Percentiles rank a stretch among this genome's conserved stretches.
Conservation (phyloP, 2,888 invertebrate species). For the Scotopteryx bipunctaria region DNA sequence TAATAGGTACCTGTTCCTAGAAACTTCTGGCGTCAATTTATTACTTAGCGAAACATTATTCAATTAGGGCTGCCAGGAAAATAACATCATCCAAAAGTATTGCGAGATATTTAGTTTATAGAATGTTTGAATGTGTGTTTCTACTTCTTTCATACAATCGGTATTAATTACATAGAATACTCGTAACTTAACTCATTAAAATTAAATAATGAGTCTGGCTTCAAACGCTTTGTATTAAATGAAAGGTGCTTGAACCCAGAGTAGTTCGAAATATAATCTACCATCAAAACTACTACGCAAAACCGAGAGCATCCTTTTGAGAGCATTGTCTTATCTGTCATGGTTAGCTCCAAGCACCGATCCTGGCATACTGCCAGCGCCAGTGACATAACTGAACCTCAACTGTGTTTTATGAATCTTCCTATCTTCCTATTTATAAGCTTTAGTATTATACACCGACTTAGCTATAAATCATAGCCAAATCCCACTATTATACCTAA, state of each 20-base stretch:
- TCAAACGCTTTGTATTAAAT: too few species aligned
- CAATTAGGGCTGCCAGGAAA: neutral
- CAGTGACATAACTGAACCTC: slow-evolving; percentile 20
- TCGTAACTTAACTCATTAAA: too few species aligned
- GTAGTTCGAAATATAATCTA: slow-evolving; percentile 9
- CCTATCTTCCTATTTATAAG: slow-evolving; percentile 12
- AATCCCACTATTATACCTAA: too few species aligned
- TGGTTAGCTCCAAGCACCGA: slow-evolving; percentile 22
- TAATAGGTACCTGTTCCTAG: too few species aligned
- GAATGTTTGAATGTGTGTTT: too few species aligned
- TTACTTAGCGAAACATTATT: slow-evolving; percentile 1
- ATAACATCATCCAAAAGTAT: too few species aligned
- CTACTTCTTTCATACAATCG: too few species aligned
- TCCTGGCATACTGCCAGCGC: slow-evolving; percentile 22
- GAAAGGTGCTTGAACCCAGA: neutral
- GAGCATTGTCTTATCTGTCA: slow-evolving; percentile 27
- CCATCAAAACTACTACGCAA: slow-evolving; percentile 11
- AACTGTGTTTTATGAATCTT: slow-evolving; percentile 24
- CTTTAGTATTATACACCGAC: slow-evolving; percentile 4
- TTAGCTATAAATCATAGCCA: too few species aligned
- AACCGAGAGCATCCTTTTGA: slow-evolving; percentile 15
- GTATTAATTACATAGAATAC: too few species aligned
- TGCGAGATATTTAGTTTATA: too few species aligned
- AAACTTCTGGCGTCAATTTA: neutral
- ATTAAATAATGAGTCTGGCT: too few species aligned